Conservation (phyloP, 2,797 vertebrate species). For the Poecilia velifera region DNA sequence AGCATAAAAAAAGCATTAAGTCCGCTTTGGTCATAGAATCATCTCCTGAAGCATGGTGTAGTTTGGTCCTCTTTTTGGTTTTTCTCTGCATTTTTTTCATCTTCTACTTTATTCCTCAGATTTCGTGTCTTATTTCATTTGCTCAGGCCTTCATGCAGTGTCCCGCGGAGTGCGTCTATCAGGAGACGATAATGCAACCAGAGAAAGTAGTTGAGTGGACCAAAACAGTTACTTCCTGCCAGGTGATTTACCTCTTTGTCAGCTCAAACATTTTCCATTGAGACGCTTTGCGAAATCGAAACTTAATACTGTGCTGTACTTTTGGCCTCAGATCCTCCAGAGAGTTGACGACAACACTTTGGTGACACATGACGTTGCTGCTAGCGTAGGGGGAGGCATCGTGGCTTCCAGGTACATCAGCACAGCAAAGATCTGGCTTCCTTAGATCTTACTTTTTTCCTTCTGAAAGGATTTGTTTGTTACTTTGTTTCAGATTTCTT, state of each 20-base stretch:
- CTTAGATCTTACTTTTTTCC: neutral
- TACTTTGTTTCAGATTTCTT: neutral
- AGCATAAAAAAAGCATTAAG: too few species aligned
- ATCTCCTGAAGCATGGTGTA: neutral
- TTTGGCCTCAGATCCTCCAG: conserved; percentile 88
- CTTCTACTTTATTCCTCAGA: neutral
- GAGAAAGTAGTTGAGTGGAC: conserved; percentile 98
- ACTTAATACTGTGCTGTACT: neutral
- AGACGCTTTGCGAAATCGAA: neutral
- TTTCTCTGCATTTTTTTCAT: neutral
- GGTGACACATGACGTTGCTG: conserved; percentile 91
- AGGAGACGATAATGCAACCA: conserved; percentile 94
- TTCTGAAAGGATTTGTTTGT: neutral
- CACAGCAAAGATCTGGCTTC: conserved; percentile 51
- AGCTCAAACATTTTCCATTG: neutral
- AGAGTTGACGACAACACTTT: conserved; percentile 94
- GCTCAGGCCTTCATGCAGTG: conserved; percentile 91
- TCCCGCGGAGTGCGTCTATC: conserved; percentile 91
- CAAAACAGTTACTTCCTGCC: conserved; percentile 89
- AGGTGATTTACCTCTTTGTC: conserved; percentile 77
- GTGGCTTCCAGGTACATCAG: conserved; percentile 91
- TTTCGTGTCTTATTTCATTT: neutral
- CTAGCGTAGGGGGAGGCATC: conserved; percentile 91
- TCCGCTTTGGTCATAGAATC: neutral
- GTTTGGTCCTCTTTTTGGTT: neutral